These are phyloP conservation scores for Lophius americanus DNA, from an alignment of 2,797 vertebrate genomes.

Conservation along the genomic window DNA sequence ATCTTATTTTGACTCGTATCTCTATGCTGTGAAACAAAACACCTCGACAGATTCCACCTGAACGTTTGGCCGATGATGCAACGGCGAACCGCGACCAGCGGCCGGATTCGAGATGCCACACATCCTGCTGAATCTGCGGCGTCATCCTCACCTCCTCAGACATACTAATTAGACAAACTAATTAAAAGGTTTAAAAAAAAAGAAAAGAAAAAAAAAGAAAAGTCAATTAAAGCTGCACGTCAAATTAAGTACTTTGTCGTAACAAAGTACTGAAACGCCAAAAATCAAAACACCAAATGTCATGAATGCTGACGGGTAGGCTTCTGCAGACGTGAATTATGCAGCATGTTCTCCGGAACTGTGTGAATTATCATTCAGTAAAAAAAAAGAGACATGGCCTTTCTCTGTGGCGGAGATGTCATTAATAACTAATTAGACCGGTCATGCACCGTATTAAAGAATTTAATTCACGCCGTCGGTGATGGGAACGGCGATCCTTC, in stretches of 20 bases:
- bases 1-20: constrained; percentile 39
- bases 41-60: constrained; percentile 38
- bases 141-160: neutral
- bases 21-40: constrained; percentile 59
- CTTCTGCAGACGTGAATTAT: constrained; percentile 52
- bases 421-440: constrained; percentile 70
- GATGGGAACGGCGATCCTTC: constrained; percentile 6
- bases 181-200: neutral
- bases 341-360: constrained; percentile 57
- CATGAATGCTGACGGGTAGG: constrained; percentile 51
- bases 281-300: constrained; percentile 14
- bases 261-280: constrained; percentile 9
- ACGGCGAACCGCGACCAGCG: constrained; percentile 35
- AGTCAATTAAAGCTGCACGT: too few relatives aligned
- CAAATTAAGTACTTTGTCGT: too few relatives aligned
- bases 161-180: neutral
- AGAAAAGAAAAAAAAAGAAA: too few relatives aligned
- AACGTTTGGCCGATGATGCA: constrained; percentile 9
- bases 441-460: constrained; percentile 23
- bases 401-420: constrained; percentile 50
- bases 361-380: constrained; percentile 55
- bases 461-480: constrained; percentile 34
- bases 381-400: constrained; percentile 47
- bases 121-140: neutral
- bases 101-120: neutral